Percentiles rank a stretch among this genome's conserved stretches.
These are phyloP conservation scores for Paraplagusia blochii DNA, from an alignment of 2,113 vertebrate genomes.

Conservation along the genomic window DNA sequence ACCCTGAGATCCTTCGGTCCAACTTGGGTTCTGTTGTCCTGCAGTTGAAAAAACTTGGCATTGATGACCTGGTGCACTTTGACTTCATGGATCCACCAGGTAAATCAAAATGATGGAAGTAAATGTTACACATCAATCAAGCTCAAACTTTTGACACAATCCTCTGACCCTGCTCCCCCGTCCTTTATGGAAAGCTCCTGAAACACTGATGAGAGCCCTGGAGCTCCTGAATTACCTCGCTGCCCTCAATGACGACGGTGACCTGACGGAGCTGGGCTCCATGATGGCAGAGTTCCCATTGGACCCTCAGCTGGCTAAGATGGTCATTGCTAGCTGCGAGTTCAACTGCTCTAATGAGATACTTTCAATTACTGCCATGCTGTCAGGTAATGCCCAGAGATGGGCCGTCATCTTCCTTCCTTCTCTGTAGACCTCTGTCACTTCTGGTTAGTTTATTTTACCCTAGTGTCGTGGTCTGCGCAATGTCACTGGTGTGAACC, in stretches of 20 bases:
- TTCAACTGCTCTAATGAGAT: constrained; percentile 99
- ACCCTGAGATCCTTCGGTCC: constrained; percentile 96
- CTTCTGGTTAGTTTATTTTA: constrained; percentile 1
- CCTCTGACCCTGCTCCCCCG: not conserved
- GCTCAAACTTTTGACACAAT: not conserved
- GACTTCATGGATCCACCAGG: constrained; percentile 99
- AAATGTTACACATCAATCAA: not conserved
- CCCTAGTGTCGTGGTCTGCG: too few species aligned
- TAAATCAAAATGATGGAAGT: constrained; percentile 48
- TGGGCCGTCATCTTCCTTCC: constrained; percentile 62
- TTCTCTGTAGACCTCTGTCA: constrained; percentile 32
- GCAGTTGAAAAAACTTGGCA: constrained; percentile 97
- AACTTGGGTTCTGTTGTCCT: constrained; percentile 97
- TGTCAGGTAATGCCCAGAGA: constrained; percentile 97
- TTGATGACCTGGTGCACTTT: constrained; percentile 98
- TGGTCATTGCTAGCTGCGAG: constrained; percentile 99
- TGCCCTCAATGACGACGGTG: constrained; percentile 96
- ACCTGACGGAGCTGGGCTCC: constrained; percentile 96
- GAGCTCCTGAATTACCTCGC: constrained; percentile 97
- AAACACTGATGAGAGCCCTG: constrained; percentile 97
- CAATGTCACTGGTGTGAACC: too few species aligned
- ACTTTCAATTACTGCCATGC: constrained; percentile 99
- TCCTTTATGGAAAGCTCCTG: constrained; percentile 80
- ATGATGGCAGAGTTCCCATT: constrained; percentile 99
- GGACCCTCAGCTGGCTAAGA: constrained; percentile 98